Evolutionary conservation across 2,797 vertebrate genomes (phyloP).

Genomic region (Alectoris magna): DNA sequence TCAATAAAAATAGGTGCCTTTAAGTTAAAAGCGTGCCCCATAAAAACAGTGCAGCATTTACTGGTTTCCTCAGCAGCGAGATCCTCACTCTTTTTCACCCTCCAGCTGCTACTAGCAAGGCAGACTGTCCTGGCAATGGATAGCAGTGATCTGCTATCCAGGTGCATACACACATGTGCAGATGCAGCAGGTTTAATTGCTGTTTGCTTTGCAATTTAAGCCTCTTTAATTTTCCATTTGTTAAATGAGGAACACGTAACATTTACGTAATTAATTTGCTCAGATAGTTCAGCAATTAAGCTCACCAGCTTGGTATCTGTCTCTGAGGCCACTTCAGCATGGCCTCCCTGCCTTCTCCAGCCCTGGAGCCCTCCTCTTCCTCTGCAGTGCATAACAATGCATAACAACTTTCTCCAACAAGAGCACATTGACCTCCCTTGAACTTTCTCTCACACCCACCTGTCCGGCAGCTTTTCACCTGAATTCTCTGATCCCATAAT

Average conservation of each 20-base stretch:
- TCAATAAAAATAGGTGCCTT: background rate
- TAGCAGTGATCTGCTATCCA: conserved; percentile 13
- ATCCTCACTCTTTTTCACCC: background rate
- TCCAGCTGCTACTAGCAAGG: background rate
- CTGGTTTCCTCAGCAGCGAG: background rate
- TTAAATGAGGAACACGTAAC: conserved; percentile 40
- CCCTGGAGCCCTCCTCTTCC: background rate
- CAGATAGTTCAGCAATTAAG: conserved; percentile 30
- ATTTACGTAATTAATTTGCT: conserved; percentile 46
- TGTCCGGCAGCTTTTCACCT: background rate
- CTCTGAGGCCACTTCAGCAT: background rate
- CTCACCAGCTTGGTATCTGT: background rate
- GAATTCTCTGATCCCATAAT: conserved; percentile 5
- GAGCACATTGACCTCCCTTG: background rate
- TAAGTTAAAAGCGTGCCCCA: background rate
- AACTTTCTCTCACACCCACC: background rate
- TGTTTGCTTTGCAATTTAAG: conserved; percentile 55
- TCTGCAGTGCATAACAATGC: background rate
- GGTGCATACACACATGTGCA: conserved; percentile 24
- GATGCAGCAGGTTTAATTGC: conserved; percentile 54
- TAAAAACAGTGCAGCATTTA: background rate
- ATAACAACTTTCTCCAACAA: background rate
- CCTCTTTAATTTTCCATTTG: conserved; percentile 46
- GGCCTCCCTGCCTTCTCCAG: background rate
- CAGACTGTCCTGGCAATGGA: background rate